These are phyloP conservation scores for Phalera bucephala DNA, from an alignment of 2,888 invertebrate genomes.

Conservation along the genomic window DNA sequence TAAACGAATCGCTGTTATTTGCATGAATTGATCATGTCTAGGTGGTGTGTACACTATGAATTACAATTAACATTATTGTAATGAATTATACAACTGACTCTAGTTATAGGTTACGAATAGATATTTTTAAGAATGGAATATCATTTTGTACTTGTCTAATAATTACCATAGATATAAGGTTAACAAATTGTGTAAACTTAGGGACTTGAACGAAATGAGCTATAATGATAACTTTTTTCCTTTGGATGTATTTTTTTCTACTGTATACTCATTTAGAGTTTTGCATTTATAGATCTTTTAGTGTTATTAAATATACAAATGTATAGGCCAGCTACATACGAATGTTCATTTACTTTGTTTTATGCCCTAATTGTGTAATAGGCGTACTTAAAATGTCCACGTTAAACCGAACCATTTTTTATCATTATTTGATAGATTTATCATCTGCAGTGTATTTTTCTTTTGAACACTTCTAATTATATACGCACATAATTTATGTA, in stretches of 20 bases:
- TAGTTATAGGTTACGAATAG: constrained; percentile 76
- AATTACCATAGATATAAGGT: constrained; percentile 78
- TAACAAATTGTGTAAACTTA: constrained; percentile 79
- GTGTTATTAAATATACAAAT: constrained; percentile 66
- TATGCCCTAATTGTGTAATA: constrained; percentile 42
- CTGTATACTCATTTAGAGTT: constrained; percentile 76
- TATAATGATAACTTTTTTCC: constrained; percentile 60
- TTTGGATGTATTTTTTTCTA: constrained; percentile 80
- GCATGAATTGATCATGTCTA: constrained; percentile 56
- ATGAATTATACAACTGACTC: constrained; percentile 77
- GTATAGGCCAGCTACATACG: constrained; percentile 53
- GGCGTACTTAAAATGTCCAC: constrained; percentile 75
- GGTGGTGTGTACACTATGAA: constrained; percentile 59
- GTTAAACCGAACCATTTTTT: constrained; percentile 60
- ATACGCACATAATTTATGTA: constrained; percentile 79
- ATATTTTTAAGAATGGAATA: constrained; percentile 76
- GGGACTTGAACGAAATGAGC: constrained; percentile 76
- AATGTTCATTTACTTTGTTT: constrained; percentile 40
- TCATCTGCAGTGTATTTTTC: constrained; percentile 48
- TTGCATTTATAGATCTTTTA: constrained; percentile 82
- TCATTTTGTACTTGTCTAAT: constrained; percentile 83
- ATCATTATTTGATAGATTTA: constrained; percentile 46
- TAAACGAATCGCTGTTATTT: constrained; percentile 47
- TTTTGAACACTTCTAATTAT: constrained; percentile 60
- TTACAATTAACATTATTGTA: constrained; percentile 59